These are phyloP conservation scores for Tenthredo notha DNA, from an alignment of 2,888 invertebrate genomes.

Conservation along the genomic window DNA sequence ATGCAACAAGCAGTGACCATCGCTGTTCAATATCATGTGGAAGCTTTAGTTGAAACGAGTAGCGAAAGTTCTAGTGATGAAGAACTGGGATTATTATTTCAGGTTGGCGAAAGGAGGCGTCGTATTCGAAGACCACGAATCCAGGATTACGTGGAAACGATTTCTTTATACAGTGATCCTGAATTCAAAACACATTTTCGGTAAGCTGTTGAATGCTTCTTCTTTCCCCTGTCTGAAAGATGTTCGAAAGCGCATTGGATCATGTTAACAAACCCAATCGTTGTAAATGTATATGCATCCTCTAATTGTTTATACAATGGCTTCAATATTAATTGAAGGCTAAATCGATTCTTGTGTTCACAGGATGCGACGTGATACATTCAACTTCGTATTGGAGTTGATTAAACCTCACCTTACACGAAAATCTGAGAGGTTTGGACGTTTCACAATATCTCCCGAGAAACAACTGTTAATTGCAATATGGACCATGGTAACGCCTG, in stretches of 20 bases:
- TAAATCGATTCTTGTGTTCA: too few relatives aligned
- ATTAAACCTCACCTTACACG: background rate
- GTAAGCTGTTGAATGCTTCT: conserved; percentile 6
- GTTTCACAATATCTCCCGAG: conserved; percentile 35
- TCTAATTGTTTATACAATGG: background rate
- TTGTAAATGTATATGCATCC: background rate
- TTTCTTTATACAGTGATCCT: background rate
- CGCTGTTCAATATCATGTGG: too few relatives aligned
- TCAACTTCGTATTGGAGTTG: conserved; percentile 24
- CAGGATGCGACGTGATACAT: conserved; percentile 14
- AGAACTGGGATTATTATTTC: too few relatives aligned
- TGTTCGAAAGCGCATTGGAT: too few relatives aligned
- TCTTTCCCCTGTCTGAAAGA: too few relatives aligned
- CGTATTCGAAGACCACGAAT: too few relatives aligned
- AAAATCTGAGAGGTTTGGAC: conserved; percentile 22
- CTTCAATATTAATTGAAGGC: background rate
- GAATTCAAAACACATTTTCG: conserved; percentile 46
- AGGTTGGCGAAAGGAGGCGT: too few relatives aligned
- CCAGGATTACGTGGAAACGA: background rate
- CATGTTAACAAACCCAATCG: background rate
- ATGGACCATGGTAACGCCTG: conserved; percentile 52
- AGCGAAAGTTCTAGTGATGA: too few relatives aligned
- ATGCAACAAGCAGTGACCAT: too few relatives aligned
- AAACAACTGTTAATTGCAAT: conserved; percentile 52
- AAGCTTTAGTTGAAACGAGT: too few relatives aligned